A percentile compares a stretch with the other conserved stretches of the same genome.
These are phyloP conservation scores for Alloplasta piceator DNA, from an alignment of 2,888 invertebrate genomes.

Conservation along the genomic window DNA sequence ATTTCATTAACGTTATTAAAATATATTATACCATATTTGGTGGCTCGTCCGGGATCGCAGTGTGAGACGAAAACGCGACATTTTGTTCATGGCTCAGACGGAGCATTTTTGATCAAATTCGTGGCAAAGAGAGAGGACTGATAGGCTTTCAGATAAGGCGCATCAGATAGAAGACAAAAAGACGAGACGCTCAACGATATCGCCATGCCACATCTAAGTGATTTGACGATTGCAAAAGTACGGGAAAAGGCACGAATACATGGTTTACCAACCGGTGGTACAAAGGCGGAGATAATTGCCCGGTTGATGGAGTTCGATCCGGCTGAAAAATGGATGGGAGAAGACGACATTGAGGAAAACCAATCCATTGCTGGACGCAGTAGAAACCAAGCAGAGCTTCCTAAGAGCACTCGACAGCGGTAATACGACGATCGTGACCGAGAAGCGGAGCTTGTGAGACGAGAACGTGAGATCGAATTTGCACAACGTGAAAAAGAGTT, in stretches of 20 bases:
- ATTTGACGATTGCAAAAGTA: neutral
- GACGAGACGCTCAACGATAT: conserved; percentile 1
- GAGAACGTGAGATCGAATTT: conserved; percentile 19
- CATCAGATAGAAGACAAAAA: neutral
- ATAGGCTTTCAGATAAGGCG: too few species aligned
- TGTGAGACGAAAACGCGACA: too few species aligned
- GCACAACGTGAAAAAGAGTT: neutral
- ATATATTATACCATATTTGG: too few species aligned
- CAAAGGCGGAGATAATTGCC: neutral
- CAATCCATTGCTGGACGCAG: too few species aligned
- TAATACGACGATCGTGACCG: too few species aligned
- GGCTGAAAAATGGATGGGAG: neutral
- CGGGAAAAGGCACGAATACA: neutral
- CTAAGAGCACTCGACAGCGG: too few species aligned
- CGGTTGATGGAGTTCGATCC: conserved; percentile 9
- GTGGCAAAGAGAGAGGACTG: too few species aligned
- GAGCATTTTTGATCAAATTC: too few species aligned
- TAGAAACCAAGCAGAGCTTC: neutral
- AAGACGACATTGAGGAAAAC: too few species aligned
- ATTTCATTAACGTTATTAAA: too few species aligned
- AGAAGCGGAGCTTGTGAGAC: conserved; percentile 11
- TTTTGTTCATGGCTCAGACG: too few species aligned
- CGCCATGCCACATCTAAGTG: neutral
- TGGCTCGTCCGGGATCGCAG: too few species aligned
- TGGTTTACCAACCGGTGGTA: neutral